phyloP scores from a whole-genome alignment of 35 echinoderm and acorn worm genomes.

The Apostichopus parvimensis region DNA sequence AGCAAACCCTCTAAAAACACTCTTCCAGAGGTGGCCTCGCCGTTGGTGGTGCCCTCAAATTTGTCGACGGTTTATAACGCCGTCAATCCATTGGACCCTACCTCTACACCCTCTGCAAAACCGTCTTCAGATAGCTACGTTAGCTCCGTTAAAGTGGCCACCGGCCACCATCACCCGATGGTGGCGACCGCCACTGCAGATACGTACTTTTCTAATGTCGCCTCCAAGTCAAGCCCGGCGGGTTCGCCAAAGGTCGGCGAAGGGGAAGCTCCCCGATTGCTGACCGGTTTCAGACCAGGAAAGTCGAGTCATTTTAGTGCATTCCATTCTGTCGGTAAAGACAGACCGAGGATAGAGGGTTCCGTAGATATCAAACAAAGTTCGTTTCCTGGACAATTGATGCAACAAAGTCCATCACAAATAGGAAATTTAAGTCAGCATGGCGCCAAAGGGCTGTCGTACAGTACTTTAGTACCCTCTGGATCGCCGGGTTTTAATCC shows the following conservation, averaged over 20 bases:
- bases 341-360: conserved; percentile 9
- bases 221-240: not conserved
- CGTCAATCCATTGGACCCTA: not conserved
- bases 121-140: not conserved
- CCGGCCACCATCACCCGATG: not conserved
- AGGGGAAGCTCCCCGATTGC: not conserved
- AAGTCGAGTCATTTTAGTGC: conserved; percentile 31
- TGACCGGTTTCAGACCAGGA: not conserved
- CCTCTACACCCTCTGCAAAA: not conserved
- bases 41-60: conserved; percentile 28
- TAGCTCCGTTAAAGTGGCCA: not conserved
- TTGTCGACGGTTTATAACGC: conserved; percentile 15
- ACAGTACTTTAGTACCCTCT: not conserved
- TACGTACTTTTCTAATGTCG: not conserved
- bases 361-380: not conserved
- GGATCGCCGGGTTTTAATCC: not conserved
- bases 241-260: not conserved
- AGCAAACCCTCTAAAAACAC: not conserved
- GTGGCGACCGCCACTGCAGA: not conserved
- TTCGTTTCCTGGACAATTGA: not conserved
- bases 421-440: not conserved
- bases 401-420: not conserved
- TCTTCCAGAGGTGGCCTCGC: not conserved
- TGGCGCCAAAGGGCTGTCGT: not conserved
- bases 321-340: conserved; percentile 56